Base-by-base conservation (phyloP, 2,113 vertebrate genomes). In the Thunnus thynnus region DNA sequence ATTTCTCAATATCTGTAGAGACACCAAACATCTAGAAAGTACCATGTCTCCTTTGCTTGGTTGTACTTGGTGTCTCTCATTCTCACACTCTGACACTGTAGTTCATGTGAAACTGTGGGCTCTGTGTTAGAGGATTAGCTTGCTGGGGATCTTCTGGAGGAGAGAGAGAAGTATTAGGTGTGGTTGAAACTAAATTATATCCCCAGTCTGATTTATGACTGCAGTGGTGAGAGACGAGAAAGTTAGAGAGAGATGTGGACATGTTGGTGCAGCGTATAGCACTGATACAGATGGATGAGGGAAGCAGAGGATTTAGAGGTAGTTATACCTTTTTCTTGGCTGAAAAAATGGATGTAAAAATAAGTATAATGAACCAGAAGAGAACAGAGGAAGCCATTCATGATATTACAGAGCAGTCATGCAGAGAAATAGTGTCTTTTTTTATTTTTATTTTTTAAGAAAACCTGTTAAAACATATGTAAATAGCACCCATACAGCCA, bases 71-170 rank as follows among this genome's bases (percentile, higher is more conserved):
- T 13, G 32, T 2, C 25, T 58, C 56, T 50, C 51, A 30, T 54
- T 76, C 82, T 76, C 81, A 67, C 61, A 55, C 60, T 71, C 52
- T 56, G 46, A 60, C 56, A 20, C 13, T 51, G 66, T 3, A 3
- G 32, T 89, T 80, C 76, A 56, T 77, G 71, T 83, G 86, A 84
- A 80, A 75, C 66, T 78, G n/a, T 70, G 47, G n/a, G 52, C 50
- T 65, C 63, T 76, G 77, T 72, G 76, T 80, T 56, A 12, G 44
- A 61, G 72, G 83, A 83, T 89, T 84, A 86, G 46, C 63, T 41
- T 65, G 70, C 41, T 48, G 44, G 48, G 46, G 54, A 50, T 58
- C 50, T 12, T 3, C 3, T 55, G 44, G 55, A 68, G n/a, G 9
- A 16, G 13, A 11, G 63, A 17, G 27, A 20, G 32, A 60, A 17